Base-by-base conservation (phyloP, 2,888 invertebrate species). In the Doris montereyensis region DNA sequence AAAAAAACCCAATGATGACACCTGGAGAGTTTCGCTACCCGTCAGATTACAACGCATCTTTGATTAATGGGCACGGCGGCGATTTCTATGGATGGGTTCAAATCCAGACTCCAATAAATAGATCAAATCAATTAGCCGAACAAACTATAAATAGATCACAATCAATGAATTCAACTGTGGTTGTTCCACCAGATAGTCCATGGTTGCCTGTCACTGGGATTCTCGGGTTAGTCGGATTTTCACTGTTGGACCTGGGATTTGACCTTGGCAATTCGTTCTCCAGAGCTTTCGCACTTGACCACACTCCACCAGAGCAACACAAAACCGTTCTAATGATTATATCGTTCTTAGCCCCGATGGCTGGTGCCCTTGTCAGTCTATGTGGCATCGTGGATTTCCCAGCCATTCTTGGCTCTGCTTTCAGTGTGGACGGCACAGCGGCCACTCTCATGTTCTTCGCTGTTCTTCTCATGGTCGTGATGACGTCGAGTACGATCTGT, bases 301-400 rank as follows among this genome's bases (percentile, higher is more conserved):
- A 10, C 8, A 13, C 13, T 8, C 52, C 52, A 10, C 8, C 8
- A 10, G 8, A 10, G 8, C 52, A 52, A 13, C 78, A 78, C 34
- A 78, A 67, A 17, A 0, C 58, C 24, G 26, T 78, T 0, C 58
- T 78, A 10, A 57, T 78, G n/a, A 8, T 74, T 34, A 74, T 74
- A 1, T 68, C 78, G 0, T 34, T 74, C 1, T 26, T 57, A 10
- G 68, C 65, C 0, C 52, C 78, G 0, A 32, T 78, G 26, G 78
- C 78, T 1, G 78, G 78, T 13, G 74, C 78, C 1, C 74, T 60
- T 0, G 74, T 71, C 26, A 74, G 68, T 3, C 17, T 57, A 3
- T 74, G 74, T 17, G 78, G 78, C 1, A 68, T 67, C 35, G 74
- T 78, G 13, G 78, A 78, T 35, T 67, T 78, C n/a, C 74, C 78